phyloP scores from a whole-genome alignment of 2,113 vertebrate genomes.

The Lampris megalopsis region DNA sequence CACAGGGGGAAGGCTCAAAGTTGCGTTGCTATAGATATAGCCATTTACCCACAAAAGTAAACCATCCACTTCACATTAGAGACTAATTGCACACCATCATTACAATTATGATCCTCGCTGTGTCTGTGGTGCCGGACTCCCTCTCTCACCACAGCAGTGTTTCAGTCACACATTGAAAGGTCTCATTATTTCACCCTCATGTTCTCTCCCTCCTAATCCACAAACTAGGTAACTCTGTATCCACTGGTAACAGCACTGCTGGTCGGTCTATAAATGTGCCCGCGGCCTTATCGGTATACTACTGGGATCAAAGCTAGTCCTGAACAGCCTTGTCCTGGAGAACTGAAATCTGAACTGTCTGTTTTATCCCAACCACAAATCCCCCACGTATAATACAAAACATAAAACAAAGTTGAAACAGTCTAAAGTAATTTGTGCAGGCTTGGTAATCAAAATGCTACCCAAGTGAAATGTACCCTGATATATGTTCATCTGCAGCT shows the following conservation, averaged over 20 bases:
- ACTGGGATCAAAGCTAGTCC: not conserved
- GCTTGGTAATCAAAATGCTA: too few species aligned
- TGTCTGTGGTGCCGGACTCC: slow-evolving; percentile 12
- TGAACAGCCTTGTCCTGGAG: not conserved
- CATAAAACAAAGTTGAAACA: too few species aligned
- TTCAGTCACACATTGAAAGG: slow-evolving; percentile 21
- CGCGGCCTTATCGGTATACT: not conserved
- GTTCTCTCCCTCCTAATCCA: not conserved
- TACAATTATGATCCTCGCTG: slow-evolving; percentile 32
- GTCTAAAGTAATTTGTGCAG: too few species aligned
- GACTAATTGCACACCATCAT: slow-evolving; percentile 39
- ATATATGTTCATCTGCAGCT: too few species aligned
- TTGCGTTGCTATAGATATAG: slow-evolving; percentile 60
- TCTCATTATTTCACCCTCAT: slow-evolving; percentile 6
- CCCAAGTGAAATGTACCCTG: too few species aligned
- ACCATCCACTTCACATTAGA: slow-evolving; percentile 29
- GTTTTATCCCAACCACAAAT: too few species aligned
- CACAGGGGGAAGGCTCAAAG: not conserved
- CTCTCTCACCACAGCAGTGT: slow-evolving; percentile 7
- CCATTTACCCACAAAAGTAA: slow-evolving; percentile 38
- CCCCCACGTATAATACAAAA: too few species aligned
- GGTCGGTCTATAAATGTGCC: not conserved
- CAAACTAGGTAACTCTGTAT: slow-evolving; percentile 32
- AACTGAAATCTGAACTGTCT: not conserved
- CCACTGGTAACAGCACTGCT: slow-evolving; percentile 9